Base-by-base conservation (phyloP, 2,113 vertebrate genomes). In the Elanoides forficatus region DNA sequence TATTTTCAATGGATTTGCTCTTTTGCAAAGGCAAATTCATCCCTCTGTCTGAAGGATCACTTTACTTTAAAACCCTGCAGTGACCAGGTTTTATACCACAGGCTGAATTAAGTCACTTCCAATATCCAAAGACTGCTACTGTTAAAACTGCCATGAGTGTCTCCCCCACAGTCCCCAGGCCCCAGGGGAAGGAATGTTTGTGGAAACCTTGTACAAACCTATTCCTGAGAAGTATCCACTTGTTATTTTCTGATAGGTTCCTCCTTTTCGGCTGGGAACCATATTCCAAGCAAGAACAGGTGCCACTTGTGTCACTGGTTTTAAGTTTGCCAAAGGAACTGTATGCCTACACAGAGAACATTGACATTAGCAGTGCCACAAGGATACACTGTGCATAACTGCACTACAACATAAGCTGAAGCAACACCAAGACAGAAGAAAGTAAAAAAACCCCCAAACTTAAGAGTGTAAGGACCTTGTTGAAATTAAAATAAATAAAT, bases 321-420 rank as follows among this genome's bases (percentile, higher is more conserved):
- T 99, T 97, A 99, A 97, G 90, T 99, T 98, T 17, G 98, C 98
- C 95, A 99, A 82, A 25, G 99, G 98, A 95, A 99, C 98, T 74
- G 99, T 97, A 95, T 99, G 99, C 97, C 99, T 99, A 92, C n/a
- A 90, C 26, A 26, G 87, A 87, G 78, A 92, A 94, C 91, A 88
- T 7, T 12, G 13, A 38, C 3, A 3, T 84, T 19, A 93, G 73
- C 43, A 67, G 66, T 59, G 66, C 20, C 66, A 66, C 45, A 65
- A 48, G 91, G 30, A 91, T 32, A 81, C 5, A 7, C 6, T n/a
- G 13, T 7, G 38, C 13, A 3, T 21, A 75, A 15, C 34, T 29
- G 17, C 18, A 63, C 81, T 26, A 84, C 36, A 75, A 32, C 7
- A 1, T 5, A 21, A 76, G 17, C 43, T 75, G 40, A 50, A 85